A percentile compares a stretch with the other conserved stretches of the same genome.
Evolutionary conservation across 2,113 vertebrate genomes (phyloP).

Genomic region (Lophura nycthemera): DNA sequence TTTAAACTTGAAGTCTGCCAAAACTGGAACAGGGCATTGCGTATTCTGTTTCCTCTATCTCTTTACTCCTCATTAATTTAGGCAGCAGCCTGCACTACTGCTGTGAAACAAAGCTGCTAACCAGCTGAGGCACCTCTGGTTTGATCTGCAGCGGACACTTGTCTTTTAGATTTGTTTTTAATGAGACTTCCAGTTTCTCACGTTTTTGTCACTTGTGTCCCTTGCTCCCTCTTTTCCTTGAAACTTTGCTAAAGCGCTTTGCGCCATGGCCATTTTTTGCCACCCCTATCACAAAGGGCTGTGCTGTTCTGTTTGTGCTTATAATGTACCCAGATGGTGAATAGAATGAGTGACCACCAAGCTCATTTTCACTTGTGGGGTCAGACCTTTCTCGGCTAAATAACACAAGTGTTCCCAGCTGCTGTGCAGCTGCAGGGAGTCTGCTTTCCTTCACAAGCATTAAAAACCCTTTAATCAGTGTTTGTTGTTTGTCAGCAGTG

Average conservation of each 20-base stretch:
- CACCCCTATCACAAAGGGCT: constrained; percentile 23
- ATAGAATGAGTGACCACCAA: constrained; percentile 65
- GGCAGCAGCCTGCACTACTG: not conserved
- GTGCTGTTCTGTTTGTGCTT: constrained; percentile 59
- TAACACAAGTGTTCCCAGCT: constrained; percentile 81
- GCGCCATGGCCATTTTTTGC: not conserved
- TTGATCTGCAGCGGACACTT: not conserved
- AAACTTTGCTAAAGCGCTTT: not conserved
- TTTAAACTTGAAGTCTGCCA: not conserved
- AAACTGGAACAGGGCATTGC: not conserved
- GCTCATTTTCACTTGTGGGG: constrained; percentile 75
- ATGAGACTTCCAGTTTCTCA: constrained; percentile 16
- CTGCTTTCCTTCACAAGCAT: constrained; percentile 80
- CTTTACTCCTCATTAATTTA: not conserved
- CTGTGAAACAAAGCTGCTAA: not conserved
- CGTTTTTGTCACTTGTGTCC: not conserved
- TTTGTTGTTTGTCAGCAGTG: constrained; percentile 77
- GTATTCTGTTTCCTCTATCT: not conserved
- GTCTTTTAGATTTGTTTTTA: not conserved
- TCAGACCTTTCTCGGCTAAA: constrained; percentile 76
- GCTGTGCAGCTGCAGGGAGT: constrained; percentile 77
- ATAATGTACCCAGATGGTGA: constrained; percentile 49
- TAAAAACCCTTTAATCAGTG: constrained; percentile 79
- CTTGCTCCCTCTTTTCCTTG: not conserved
- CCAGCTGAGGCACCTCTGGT: not conserved